Evolutionary conservation across 2,113 vertebrate genomes (phyloP).

Genomic region (Antechinus stuartii): DNA sequence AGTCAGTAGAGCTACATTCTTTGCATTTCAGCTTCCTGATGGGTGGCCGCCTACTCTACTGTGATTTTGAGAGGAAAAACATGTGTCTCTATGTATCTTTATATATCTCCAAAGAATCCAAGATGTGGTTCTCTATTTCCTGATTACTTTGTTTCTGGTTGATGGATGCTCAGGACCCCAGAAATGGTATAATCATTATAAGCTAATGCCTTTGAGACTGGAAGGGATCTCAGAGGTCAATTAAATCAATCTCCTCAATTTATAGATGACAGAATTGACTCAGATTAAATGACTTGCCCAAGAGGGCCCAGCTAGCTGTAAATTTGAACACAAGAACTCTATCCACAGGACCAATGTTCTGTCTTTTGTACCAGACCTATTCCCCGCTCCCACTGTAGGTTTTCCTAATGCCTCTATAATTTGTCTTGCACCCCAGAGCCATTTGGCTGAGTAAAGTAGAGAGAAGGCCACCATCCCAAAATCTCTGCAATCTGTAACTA

Average conservation of each 20-base stretch:
- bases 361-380: background rate
- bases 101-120: background rate
- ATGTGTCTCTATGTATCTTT: background rate
- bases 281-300: background rate
- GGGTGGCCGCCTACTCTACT: background rate
- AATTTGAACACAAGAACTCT: background rate
- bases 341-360: background rate
- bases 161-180: background rate
- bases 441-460: background rate
- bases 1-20: background rate
- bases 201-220: background rate
- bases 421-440: background rate
- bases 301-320: background rate
- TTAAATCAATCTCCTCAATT: background rate
- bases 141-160: background rate
- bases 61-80: background rate
- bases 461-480: background rate
- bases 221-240: background rate
- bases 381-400: background rate
- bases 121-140: background rate
- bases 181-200: background rate
- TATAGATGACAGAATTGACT: background rate
- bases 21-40: background rate
- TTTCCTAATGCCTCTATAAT: background rate
- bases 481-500: background rate